Percentiles rank a stretch among this genome's conserved stretches.
Evolutionary conservation across 1,140 invertebrate genomes (phyloP).

Genomic region (Eulimnadia texana): DNA sequence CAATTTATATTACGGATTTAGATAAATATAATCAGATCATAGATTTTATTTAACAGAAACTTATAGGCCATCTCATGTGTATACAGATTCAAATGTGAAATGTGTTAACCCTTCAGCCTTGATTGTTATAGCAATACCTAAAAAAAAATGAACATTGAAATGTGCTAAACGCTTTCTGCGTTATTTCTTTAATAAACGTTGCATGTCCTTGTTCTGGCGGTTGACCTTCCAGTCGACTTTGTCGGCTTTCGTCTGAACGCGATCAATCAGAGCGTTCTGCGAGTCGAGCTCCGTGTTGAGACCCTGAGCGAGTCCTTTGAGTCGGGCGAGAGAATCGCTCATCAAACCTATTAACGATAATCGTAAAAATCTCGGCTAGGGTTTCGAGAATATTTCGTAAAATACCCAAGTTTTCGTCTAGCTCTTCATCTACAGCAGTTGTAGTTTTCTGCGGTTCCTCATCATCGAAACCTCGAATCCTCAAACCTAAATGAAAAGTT

Average conservation of each 20-base stretch:
- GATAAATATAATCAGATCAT: too few relatives aligned
- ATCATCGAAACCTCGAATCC: conserved; percentile 16
- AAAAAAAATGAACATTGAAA: too few relatives aligned
- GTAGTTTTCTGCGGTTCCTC: conserved; percentile 10
- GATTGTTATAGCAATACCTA: too few relatives aligned
- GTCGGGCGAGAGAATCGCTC: conserved; percentile 21
- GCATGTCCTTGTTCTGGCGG: conserved; percentile 30
- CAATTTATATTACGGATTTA: conserved; percentile 5
- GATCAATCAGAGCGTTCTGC: conserved; percentile 30
- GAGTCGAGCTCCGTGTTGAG: conserved; percentile 29
- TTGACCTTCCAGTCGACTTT: conserved; percentile 27
- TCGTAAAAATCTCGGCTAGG: too few relatives aligned
- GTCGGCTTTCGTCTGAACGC: conserved; percentile 29
- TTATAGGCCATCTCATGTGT: too few relatives aligned
- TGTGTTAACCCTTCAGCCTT: too few relatives aligned
- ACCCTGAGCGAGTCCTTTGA: conserved; percentile 26
- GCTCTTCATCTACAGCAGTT: conserved; percentile 14
- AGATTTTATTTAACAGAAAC: too few relatives aligned
- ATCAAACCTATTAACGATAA: conserved; percentile 12
- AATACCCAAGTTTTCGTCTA: conserved; percentile 18
- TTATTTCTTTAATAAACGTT: conserved; percentile 24
- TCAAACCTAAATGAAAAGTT: conserved; percentile 9
- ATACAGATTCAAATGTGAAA: too few relatives aligned
- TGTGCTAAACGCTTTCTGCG: too few relatives aligned
- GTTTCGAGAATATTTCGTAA: too few relatives aligned